phyloP scores from a whole-genome alignment of 2,797 vertebrate genomes.

The Cirrhinus mrigala region DNA sequence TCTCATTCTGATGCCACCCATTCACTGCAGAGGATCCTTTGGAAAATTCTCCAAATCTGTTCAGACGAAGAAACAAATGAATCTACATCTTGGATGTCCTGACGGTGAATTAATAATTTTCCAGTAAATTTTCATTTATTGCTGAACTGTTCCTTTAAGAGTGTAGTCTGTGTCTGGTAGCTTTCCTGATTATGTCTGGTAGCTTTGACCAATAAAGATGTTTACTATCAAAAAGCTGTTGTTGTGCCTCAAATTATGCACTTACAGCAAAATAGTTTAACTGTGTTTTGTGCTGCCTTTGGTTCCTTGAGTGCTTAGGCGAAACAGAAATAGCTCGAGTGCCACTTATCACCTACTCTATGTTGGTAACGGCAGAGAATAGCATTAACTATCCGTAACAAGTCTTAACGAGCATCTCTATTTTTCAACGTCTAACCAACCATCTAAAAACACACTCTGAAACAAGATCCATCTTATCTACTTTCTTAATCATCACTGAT shows the following conservation, averaged over 20 bases:
- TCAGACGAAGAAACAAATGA: neutral
- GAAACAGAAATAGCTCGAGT: neutral
- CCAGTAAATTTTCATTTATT: neutral
- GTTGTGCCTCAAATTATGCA: neutral
- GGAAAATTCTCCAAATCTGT: neutral
- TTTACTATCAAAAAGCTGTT: neutral
- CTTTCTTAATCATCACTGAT: conserved; percentile 20
- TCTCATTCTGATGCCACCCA: neutral
- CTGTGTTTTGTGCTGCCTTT: neutral
- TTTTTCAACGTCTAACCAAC: conserved; percentile 17
- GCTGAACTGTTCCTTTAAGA: neutral
- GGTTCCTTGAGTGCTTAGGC: neutral
- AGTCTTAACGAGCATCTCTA: neutral
- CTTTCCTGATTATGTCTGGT: too few species aligned
- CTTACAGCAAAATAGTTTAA: neutral
- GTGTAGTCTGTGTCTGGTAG: neutral
- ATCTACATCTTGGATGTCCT: neutral
- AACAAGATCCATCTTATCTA: conserved; percentile 18
- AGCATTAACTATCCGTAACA: neutral
- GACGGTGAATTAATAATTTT: neutral
- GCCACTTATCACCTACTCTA: neutral
- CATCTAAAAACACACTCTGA: conserved; percentile 15
- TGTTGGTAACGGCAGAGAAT: neutral
- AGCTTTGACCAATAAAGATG: too few species aligned
- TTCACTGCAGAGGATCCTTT: neutral